Base-by-base conservation (phyloP, 2,888 invertebrate genomes). In the Pachliopta kotzebuea region DNA sequence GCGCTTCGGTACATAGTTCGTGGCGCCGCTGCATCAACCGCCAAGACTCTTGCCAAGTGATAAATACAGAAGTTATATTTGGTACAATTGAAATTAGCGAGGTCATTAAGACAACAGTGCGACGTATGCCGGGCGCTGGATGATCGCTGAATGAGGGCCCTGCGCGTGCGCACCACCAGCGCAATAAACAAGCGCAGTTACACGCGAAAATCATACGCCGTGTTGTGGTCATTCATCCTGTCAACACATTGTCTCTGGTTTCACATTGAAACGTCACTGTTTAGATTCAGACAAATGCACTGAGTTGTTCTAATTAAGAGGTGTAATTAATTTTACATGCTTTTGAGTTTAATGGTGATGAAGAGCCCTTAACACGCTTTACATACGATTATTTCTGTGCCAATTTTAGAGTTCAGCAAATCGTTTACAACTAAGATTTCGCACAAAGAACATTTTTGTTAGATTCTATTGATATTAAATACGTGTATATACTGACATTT, bases 31-130 rank as follows among this genome's bases (percentile, higher is more conserved):
- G 71, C 69, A 63, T 67, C 72, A 31, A 61, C 70, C 72, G 72
- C 76, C 75, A 65, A 57, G 57, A 76, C 79, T 81, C 85, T 83
- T 89, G 90, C 90, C 90, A 90, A 90, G 83, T 86, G 84, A 88
- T 89, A 90, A 88, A 89, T 87, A 88, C 78, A 74, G 73, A 74
- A 81, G 87, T 89, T 90, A 90, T 89, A 90, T 90, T 90, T 85
- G 83, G 88, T 82, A 86, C 90, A 90, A 90, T 90, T 88, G 88
- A 88, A 89, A 89, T 90, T 88, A 90, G 88, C 88, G 83, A 84
- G 80, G 80, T 83, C 88, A 86, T 90, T 90, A 88, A 88, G 82
- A 82, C 81, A 76, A 74, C 74, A 73, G 74, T 70, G 78, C 80
- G 82, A 83, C 86, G 84, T 79, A 84, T 81, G 82, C 81, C 74